Conservation (phyloP, 2,888 invertebrate genomes). For the Drosophila koepferae region DNA sequence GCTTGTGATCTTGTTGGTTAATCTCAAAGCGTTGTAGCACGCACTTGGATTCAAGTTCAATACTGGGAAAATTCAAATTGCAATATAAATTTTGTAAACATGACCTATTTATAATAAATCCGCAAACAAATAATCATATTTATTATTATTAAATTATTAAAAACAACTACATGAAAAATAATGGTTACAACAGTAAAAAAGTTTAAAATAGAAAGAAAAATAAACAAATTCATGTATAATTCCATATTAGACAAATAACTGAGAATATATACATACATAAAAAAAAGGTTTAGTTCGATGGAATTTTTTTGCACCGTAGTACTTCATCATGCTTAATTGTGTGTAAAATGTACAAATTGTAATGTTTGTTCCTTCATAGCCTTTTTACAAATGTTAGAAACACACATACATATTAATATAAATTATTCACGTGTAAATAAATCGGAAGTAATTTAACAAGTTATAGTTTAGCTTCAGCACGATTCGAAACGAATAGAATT, state of each 20-base stretch:
- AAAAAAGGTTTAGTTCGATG: too few relatives aligned
- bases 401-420: background rate
- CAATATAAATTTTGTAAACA: background rate
- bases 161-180: too few relatives aligned
- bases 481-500: conserved; percentile 43
- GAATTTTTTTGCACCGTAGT: background rate
- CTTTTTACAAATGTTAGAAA: background rate
- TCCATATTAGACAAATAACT: too few relatives aligned
- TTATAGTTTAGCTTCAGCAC: background rate
- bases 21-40: background rate
- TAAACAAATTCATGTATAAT: too few relatives aligned
- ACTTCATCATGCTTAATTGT: background rate
- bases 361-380: conserved; percentile 6
- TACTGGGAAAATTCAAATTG: background rate
- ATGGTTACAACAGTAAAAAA: too few relatives aligned
- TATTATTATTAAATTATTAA: background rate
- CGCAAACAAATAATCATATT: too few relatives aligned
- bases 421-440: conserved; percentile 55
- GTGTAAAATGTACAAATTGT: conserved; percentile 1
- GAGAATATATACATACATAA: too few relatives aligned
- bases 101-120: background rate
- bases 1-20: background rate
- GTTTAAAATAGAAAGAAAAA: background rate
- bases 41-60: background rate
- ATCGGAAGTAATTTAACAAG: conserved; percentile 19